Evolutionary conservation across 2,888 invertebrate species (phyloP).

Genomic region (Strigamia crassipes): DNA sequence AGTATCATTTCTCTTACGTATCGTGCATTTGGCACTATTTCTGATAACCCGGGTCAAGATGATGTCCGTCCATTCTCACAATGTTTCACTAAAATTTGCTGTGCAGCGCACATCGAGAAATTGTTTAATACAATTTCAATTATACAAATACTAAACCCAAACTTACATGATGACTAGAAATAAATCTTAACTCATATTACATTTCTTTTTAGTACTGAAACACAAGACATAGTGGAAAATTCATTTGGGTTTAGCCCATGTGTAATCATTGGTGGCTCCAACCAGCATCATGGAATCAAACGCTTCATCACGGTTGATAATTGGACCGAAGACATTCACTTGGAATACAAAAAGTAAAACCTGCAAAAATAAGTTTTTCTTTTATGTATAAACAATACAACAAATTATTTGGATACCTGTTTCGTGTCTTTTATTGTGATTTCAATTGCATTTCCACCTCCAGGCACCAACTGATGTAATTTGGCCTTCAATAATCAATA

Average conservation of each 20-base stretch:
- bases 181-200: too few relatives aligned
- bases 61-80: too few relatives aligned
- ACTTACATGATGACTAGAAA: too few relatives aligned
- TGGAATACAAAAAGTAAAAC: conserved; percentile 37
- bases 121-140: too few relatives aligned
- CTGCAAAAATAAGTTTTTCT: conserved; percentile 12
- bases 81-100: too few relatives aligned
- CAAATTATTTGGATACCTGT: not conserved
- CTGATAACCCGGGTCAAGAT: too few relatives aligned
- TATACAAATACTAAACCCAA: too few relatives aligned
- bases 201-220: too few relatives aligned
- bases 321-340: conserved; percentile 15
- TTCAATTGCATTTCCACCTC: conserved; percentile 34
- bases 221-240: too few relatives aligned
- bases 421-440: not conserved
- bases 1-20: too few relatives aligned
- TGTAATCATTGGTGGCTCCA: not conserved
- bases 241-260: conserved; percentile 10
- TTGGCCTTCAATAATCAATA: not conserved
- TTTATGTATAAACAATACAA: not conserved
- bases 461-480: conserved; percentile 21
- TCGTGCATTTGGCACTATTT: too few relatives aligned
- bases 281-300: conserved; percentile 19
- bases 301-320: conserved; percentile 43
- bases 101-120: too few relatives aligned